Base-by-base conservation (phyloP, 1,140 invertebrate genomes). In the Caerostris extrusa region DNA sequence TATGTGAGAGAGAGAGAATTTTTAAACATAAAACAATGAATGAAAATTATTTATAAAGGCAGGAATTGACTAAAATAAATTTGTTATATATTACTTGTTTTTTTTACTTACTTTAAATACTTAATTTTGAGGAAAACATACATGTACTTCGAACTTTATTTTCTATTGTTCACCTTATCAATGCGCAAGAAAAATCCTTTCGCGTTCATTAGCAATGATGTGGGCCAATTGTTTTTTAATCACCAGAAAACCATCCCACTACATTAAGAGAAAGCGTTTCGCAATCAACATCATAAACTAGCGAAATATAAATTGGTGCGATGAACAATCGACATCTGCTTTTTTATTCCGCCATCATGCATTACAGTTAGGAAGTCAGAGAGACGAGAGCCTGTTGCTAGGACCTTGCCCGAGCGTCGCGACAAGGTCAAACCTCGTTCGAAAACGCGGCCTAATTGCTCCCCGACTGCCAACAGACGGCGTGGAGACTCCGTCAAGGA, bases 351-450 rank as follows among this genome's bases (percentile, higher is more conserved):
- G 14, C 71, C 2, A 12, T 50, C 71, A 77, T 77, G 34, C 8
- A 77, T 77, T 77, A 77, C 71, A 77, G n/a, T 71, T 34, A 71
- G 71, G 71, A 50, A 77, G 71, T 3, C 69, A 14, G 50, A 77
- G 19, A 77, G 71, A 10, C 71, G 53, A 50, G 53, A 50, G 17
- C 71, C 34, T 77, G 71, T 77, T 77, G 71, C 71, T 77, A 77
- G 8, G 71, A 50, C 8, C 19, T 77, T 12, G 50, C 50, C 50
- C 50, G 14, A 64, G 61, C 6, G n/a, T 17, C 61, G 14, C n/a
- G 61, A 17, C 71, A 77, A 77, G 71, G 71, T 77, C 34, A 77
- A 77, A 77, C 50, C 71, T 34, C 71, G 53, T 77, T 5, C 71
- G 14, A 77, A 77, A 77, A 77, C 50, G 50, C 71, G 50, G 7